Evolutionary conservation across 2,113 vertebrate genomes (phyloP).

Genomic region (Gallinago paraguaiae): DNA sequence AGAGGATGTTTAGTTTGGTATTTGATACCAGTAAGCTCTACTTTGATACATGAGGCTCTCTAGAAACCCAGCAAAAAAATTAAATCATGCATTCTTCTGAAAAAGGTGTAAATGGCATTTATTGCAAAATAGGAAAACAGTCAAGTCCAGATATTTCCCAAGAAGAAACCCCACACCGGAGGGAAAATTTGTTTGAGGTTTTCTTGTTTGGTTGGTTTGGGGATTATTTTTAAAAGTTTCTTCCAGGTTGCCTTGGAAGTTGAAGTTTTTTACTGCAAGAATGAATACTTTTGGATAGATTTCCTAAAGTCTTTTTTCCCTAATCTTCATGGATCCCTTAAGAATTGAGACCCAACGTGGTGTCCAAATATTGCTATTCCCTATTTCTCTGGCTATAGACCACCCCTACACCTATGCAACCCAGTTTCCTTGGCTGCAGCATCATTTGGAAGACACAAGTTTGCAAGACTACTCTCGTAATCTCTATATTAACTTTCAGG

Average conservation of each 20-base stretch:
- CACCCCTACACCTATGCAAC: neutral
- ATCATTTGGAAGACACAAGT: neutral
- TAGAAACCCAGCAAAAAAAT: neutral
- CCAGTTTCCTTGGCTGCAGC: neutral
- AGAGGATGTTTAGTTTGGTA: neutral
- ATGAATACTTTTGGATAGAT: neutral
- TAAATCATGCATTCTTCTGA: constrained; percentile 2
- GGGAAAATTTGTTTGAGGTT: neutral
- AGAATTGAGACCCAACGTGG: neutral
- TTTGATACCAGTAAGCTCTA: neutral
- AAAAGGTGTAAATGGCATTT: neutral
- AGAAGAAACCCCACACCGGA: neutral
- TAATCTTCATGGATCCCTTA: neutral
- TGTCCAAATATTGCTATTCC: neutral
- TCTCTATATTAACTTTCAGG: neutral
- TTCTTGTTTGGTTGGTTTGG: neutral
- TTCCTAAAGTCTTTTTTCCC: neutral
- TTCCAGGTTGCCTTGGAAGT: neutral
- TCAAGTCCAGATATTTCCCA: neutral
- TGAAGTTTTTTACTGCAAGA: neutral
- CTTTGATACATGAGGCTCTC: neutral
- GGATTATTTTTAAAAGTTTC: neutral
- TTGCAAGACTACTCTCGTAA: neutral
- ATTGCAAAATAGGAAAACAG: neutral
- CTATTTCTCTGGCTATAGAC: neutral